A percentile compares a stretch with the other conserved stretches of the same genome.
phyloP scores from a whole-genome alignment of 2,113 vertebrate species.

The Clarias magur region DNA sequence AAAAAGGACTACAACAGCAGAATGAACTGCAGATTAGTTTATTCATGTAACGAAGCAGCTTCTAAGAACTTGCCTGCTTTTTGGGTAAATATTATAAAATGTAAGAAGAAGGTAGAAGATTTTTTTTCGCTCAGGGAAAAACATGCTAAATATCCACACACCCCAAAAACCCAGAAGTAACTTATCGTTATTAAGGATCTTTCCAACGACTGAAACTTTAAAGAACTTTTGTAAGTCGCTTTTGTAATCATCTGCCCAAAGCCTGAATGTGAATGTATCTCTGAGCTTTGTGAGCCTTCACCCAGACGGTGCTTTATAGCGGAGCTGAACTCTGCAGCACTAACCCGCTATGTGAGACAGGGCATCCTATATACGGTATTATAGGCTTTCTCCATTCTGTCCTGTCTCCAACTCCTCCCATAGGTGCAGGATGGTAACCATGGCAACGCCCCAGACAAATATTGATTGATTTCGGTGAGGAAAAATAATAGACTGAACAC shows the following conservation, averaged over 20 bases:
- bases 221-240: too few relatives aligned
- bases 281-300: background rate
- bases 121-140: background rate
- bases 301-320: background rate
- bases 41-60: too few relatives aligned
- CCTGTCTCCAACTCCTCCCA: background rate
- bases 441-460: background rate
- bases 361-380: background rate
- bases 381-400: background rate
- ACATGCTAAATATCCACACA: background rate
- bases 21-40: background rate
- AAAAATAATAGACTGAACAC: constrained; percentile 7
- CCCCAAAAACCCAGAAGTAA: too few relatives aligned
- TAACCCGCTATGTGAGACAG: background rate
- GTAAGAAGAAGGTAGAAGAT: background rate
- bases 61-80: background rate
- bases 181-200: too few relatives aligned
- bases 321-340: background rate
- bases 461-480: constrained; percentile 42
- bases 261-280: background rate
- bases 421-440: background rate
- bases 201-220: too few relatives aligned
- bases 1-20: too few relatives aligned
- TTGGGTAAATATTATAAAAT: background rate
- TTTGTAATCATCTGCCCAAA: too few relatives aligned